Evolutionary conservation across 2,888 invertebrate genomes (phyloP).

Genomic region (Megaustenia siamemsis): DNA sequence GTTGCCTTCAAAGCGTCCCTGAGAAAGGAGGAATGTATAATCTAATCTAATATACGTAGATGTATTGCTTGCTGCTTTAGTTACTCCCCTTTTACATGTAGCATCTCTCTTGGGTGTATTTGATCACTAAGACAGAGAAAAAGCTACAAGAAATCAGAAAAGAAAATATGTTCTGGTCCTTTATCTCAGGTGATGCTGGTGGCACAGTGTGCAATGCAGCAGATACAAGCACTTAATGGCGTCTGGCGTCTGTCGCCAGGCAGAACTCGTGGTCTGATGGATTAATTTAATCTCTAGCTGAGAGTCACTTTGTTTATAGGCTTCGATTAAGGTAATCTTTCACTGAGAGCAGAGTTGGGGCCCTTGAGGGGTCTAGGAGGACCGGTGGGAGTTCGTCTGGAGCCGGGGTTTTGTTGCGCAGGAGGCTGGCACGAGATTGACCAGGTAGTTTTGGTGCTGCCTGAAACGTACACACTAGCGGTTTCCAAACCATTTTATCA

Average conservation of each 20-base stretch:
- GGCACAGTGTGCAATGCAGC: not conserved
- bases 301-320: conserved; percentile 30
- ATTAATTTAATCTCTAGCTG: conserved; percentile 22
- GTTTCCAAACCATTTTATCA: too few relatives aligned
- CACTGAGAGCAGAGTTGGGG: not conserved
- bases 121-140: too few relatives aligned
- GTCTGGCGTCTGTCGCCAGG: conserved; percentile 37
- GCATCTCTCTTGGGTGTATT: too few relatives aligned
- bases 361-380: not conserved
- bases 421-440: not conserved
- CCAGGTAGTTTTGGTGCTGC: not conserved
- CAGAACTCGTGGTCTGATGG: conserved; percentile 3
- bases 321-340: conserved; percentile 27
- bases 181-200: conserved; percentile 25
- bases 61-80: too few relatives aligned
- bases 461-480: not conserved
- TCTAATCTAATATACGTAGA: too few relatives aligned
- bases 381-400: not conserved
- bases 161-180: not conserved
- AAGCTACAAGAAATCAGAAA: not conserved
- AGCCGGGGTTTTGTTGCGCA: not conserved
- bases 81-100: too few relatives aligned
- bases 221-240: conserved; percentile 29
- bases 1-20: too few relatives aligned
- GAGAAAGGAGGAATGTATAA: too few relatives aligned